Evolutionary conservation across 1,140 invertebrate species (phyloP), one percentile per base, ranked within the genome.

Genomic region (Heliothis virescens): DNA sequence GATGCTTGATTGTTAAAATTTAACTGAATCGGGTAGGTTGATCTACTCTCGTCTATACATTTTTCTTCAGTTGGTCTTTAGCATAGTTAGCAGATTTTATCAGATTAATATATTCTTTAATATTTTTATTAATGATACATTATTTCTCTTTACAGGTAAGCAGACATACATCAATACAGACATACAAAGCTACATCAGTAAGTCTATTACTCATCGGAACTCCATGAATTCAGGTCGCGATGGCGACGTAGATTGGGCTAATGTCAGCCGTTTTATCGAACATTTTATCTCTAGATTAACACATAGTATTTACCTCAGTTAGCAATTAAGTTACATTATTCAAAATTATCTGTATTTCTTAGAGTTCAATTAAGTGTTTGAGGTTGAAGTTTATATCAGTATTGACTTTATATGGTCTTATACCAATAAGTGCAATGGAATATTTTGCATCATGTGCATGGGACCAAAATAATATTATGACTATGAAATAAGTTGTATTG

Each of bases 231-330:
- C 67, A 71, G 67, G 67, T 52, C 48, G 48, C 21, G 13, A 53
- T 53, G 48, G 48, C 67, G 48, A 53, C 67, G 21, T 2, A 16
- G 47, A 18, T 71, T 29, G 21, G 21, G 9, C 67, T 52, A 71
- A 71, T 71, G 67, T 53, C 67, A 71, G 34, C 47, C 34, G 53
- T 71, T 21, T 53, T 71, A 50, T 52, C 48, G 48, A 53, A n/a
- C 67, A 53, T 71, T 71, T 52, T 29, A 71, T 52, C 41, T 67
- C 41, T 18, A 21, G 48, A 53, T 52, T 71, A 71, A 53, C 48
- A 18, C 16, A 16, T 67, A 67, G 9, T 67, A 34, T 47, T 18
- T 48, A 41, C 12, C 26, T 60, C 12, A 67, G 63, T 48, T 47
- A 48, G 48, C 34, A 71, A 71, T 71, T 71, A 71, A 52, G 48